These are phyloP conservation scores for Myanophis thanlyinensis DNA, from an alignment of 2,113 vertebrate species.

Conservation along the genomic window DNA sequence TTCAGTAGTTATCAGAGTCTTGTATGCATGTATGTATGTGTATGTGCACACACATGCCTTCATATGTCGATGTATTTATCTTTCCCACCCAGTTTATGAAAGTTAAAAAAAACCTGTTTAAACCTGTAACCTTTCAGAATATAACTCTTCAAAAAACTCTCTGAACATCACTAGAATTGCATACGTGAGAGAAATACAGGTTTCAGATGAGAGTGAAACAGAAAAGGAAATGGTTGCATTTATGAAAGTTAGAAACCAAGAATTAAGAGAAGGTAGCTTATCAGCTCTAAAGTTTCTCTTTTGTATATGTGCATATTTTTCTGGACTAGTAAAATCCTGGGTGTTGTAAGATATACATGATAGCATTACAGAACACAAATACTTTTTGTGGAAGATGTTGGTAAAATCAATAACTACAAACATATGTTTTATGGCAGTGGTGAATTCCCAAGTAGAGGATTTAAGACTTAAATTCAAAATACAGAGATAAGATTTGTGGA, in stretches of 20 bases:
- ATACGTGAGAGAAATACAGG: constrained; percentile 61
- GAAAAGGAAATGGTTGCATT: constrained; percentile 67
- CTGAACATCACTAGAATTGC: constrained; percentile 67
- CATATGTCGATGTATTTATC: constrained; percentile 19
- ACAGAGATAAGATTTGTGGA: background rate
- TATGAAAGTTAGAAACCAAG: constrained; percentile 60
- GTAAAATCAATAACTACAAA: constrained; percentile 41
- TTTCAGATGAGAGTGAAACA: constrained; percentile 61
- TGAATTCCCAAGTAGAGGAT: constrained; percentile 7
- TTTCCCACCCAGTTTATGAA: constrained; percentile 39
- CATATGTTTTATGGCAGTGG: constrained; percentile 17
- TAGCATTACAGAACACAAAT: constrained; percentile 20
- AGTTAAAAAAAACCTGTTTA: constrained; percentile 67
- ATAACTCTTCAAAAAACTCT: constrained; percentile 71
- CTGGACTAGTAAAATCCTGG: constrained; percentile 5
- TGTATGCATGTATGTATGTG: constrained; percentile 65
- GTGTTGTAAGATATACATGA: background rate
- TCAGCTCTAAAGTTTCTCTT: constrained; percentile 49
- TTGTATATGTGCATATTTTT: constrained; percentile 13
- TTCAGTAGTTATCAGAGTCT: constrained; percentile 63
- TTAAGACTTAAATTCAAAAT: constrained; percentile 17
- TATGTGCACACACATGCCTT: background rate
- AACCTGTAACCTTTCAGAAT: constrained; percentile 66
- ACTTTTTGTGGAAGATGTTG: constrained; percentile 30
- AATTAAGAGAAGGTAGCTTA: constrained; percentile 50